A percentile compares a stretch with the other conserved stretches of the same genome.
phyloP scores from a whole-genome alignment of 2,888 invertebrate genomes.

The Elmis aenea region DNA sequence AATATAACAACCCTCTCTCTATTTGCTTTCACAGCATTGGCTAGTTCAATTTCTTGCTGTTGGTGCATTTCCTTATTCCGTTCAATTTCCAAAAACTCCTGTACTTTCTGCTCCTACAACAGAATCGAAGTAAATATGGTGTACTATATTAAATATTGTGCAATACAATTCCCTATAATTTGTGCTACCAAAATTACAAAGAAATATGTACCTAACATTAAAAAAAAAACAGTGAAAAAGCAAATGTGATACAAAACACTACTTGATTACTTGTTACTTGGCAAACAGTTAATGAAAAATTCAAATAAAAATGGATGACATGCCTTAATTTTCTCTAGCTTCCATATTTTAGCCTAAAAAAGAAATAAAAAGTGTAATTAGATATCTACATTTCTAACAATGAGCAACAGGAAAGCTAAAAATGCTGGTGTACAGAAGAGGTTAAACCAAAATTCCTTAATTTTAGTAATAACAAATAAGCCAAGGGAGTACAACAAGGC shows the following conservation, averaged over 20 bases:
- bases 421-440: no score
- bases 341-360: slow-evolving; percentile 57
- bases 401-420: no score
- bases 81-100: slow-evolving; percentile 55
- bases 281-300: no score
- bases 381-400: slow-evolving; percentile 20
- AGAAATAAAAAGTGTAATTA: slow-evolving; percentile 36
- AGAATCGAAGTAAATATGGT: no score
- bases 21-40: slow-evolving; percentile 58
- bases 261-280: no score
- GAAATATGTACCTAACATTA: no score
- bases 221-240: no score
- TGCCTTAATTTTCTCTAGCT: slow-evolving; percentile 58
- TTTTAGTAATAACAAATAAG: no score
- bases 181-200: no score
- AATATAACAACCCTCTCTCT: slow-evolving; percentile 49
- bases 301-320: slow-evolving; percentile 40
- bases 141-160: neutral
- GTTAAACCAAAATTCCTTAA: no score
- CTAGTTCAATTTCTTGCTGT: slow-evolving; percentile 60
- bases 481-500: no score
- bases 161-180: neutral
- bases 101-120: slow-evolving; percentile 51
- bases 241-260: no score
- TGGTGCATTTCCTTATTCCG: slow-evolving; percentile 59